These are phyloP conservation scores for Siniperca obscura DNA, from an alignment of 2,797 vertebrate genomes.

Conservation along the genomic window DNA sequence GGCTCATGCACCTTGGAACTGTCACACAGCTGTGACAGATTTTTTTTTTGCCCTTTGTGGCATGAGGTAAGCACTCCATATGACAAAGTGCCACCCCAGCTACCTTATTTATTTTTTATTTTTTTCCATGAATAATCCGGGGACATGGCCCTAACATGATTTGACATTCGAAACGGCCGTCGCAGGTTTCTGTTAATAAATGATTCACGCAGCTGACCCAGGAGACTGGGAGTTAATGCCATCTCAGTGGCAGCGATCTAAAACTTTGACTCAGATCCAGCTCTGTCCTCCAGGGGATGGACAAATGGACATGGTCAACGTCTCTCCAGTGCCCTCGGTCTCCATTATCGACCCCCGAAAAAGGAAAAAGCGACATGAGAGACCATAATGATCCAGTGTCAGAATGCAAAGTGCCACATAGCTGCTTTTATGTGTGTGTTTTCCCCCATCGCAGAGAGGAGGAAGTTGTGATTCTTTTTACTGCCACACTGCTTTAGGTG, in stretches of 20 bases:
- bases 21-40: conserved; percentile 25
- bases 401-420: conserved; percentile 92
- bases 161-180: conserved; percentile 76
- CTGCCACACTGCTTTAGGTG: conserved; percentile 95
- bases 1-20: conserved; percentile 10
- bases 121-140: conserved; percentile 47
- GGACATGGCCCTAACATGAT: conserved; percentile 74
- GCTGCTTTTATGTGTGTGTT: conserved; percentile 86
- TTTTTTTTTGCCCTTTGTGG: not conserved
- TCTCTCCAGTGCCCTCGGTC: conserved; percentile 75
- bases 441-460: conserved; percentile 61
- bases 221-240: conserved; percentile 91
- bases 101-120: conserved; percentile 43
- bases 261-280: conserved; percentile 91
- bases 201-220: conserved; percentile 80
- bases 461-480: conserved; percentile 75
- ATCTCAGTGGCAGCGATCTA: conserved; percentile 87
- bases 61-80: conserved; percentile 46
- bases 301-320: conserved; percentile 91
- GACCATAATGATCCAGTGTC: conserved; percentile 93
- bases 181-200: conserved; percentile 83
- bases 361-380: conserved; percentile 82
- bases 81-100: conserved; percentile 58
- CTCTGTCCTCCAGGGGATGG: conserved; percentile 85
- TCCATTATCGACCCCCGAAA: conserved; percentile 91